Evolutionary conservation across 2,113 vertebrate species (phyloP), one percentile per base, ranked within the genome.

Genomic region (Spizaetus ornatus): DNA sequence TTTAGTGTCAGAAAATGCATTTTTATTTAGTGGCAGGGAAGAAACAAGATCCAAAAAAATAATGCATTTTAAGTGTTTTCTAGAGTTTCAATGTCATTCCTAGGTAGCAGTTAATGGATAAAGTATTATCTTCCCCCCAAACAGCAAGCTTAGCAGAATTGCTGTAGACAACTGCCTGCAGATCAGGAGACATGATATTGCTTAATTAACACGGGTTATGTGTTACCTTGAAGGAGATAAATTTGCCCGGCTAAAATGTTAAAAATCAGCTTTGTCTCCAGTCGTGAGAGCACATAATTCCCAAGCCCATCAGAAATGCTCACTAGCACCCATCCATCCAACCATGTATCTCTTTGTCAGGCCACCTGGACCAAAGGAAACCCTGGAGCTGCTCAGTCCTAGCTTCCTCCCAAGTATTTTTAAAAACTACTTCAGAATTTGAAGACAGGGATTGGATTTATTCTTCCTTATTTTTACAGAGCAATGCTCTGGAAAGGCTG

Each of bases 201-300:
- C 95, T 97, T 98, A 97, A 98, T 98, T 98, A 98, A 76, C 78
- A 86, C 3, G 13, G 50, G 45, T 72, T 97, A 93, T 69, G 17
- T 84, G 71, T 92, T 96, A 86, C 84, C 71, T 93, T 82, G 79
- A 92, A 96, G 78, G 70, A 98, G 95, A 97, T 93, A 97, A 93
- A 95, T 97, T 96, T 92, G 19, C 29, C 70, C 90, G 18, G 59
- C 9, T 31, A 94, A 96, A 96, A 85, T 22, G 23, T 79, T 96
- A 91, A 97, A 93, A 91, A 82, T 63, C 63, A 95, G 55, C 40
- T 80, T 91, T 81, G 34, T 69, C 77, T 72, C 67, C 62, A 61
- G 38, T 42, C 38, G 72, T 32, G 38, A 95, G 86, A 95, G 43
- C 11, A 65, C 10, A 17, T n/a, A 61, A 66, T 82, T 86, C 48